Evolutionary conservation across 2,113 vertebrate genomes (phyloP), one percentile per base, ranked within the genome.

Genomic region (Pelusios castaneus): DNA sequence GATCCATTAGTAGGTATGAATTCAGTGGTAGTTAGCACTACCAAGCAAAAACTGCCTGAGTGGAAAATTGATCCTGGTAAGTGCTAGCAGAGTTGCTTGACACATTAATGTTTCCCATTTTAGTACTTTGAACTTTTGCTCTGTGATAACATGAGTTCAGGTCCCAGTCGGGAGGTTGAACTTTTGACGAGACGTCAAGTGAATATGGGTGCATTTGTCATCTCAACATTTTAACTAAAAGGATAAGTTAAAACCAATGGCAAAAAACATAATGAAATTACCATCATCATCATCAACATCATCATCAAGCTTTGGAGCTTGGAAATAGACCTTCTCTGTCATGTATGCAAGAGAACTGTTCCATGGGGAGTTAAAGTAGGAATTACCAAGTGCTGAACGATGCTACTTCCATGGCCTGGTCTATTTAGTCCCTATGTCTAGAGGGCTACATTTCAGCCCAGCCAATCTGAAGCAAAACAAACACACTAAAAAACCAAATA

Each of bases 1-100:
- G 93, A 97, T 97, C 97, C 97, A 98, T 98, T 98, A 97, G 93
- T 91, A 92, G 91, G 63, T 97, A 98, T 96, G 95, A 97, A 98
- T 97, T 98, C 93, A 94, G 96, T 88, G 90, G 95, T 93, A 97
- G 96, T 97, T 98, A 98, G 95, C 70, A 96, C 95, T 97, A 96
- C 92, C 96, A 97, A 95, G 89, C 95, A 95, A 97, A 97, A 90
- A 94, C 96, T 97, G 86, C 95, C 95, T 98, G 97, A 98, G 96
- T 98, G 96, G 98, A 98, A 98, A 98, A 98, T 98, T 97, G 98
- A 98, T 98, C 97, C 92, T 89, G 38, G 93, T 95, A 96, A 98
- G 97, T 97, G 97, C 95, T 95, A 55, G 10, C 93, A 92, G 87
- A 91, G 96, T 95, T 94, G 82, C 94, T 97, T 95, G 84, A 95